Base-by-base conservation (phyloP, 2,113 vertebrate species). In the Diadophis punctatus region DNA sequence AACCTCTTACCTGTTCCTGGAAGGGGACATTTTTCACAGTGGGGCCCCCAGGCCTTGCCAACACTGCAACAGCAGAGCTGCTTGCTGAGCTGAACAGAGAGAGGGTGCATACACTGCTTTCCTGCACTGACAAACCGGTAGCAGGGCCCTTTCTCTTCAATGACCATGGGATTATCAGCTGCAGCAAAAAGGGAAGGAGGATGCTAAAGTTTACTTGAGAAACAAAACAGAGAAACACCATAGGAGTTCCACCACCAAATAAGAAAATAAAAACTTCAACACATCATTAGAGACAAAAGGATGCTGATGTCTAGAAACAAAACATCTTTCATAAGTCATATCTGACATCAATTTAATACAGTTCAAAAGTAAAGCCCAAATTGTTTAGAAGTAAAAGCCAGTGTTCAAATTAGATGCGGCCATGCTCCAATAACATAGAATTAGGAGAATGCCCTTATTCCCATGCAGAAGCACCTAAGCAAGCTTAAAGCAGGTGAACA, bases 41-140 rank as follows among this genome's bases (percentile, higher is more conserved):
- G 97, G 0, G 99, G 98, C 90, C 99, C 99, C 99, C 99, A 99
- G 96, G 99, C 99, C 96, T 99, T 99, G 97, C 99, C 99, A 97
- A 99, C 99, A 91, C 99, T 99, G 98, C 99, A 99, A 97, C 99
- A 99, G 97, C 99, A 99, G 94, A 99, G 98, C 98, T 99, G 99
- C 97, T 98, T 99, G 97, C 98, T 99, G 97, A 99, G 98, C 95
- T 99, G 98, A 43, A 99, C 98, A 97, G 99, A 98, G 92, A 99
- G 98, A 89, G 99, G 99, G 97, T 99, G 99, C 98, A 99, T 98
- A 96, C 99, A 99, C 80, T 99, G 99, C 96, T 98, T 98, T 96
- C 98, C 98, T 92, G 98, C 97, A 96, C 98, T 98, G 94, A 99
- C 98, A 97, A 99, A 98, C 68, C 99, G 99, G 97, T 99, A 99